A percentile compares a stretch with the other conserved stretches of the same genome.
Conservation (phyloP, 2,888 invertebrate species). For the Sepioteuthis lessoniana region DNA sequence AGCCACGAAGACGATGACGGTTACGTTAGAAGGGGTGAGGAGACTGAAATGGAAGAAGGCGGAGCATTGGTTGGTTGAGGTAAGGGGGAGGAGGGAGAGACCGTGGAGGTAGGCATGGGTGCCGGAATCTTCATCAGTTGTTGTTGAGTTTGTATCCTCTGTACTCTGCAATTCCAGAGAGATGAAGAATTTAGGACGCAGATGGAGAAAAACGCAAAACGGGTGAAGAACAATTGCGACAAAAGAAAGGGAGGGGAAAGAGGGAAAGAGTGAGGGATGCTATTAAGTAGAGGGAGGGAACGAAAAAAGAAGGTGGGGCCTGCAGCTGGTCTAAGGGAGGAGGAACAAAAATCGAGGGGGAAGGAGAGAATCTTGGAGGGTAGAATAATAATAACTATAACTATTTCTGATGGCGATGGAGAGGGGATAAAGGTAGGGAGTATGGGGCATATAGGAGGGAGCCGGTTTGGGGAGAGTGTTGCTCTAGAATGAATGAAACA, state of each 20-base stretch:
- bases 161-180: background rate
- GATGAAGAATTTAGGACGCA: background rate
- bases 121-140: background rate
- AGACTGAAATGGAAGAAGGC: no score
- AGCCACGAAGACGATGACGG: background rate
- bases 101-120: background rate
- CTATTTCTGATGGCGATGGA: no score
- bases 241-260: background rate
- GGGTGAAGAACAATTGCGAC: background rate
- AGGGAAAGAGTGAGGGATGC: background rate
- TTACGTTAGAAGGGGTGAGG: background rate
- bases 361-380: no score
- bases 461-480: no score
- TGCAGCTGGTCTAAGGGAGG: no score
- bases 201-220: background rate
- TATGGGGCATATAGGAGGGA: background rate
- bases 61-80: background rate
- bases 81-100: background rate
- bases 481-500: no score
- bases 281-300: no score
- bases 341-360: no score
- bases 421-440: background rate
- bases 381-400: no score
- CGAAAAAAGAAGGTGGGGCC: no score
- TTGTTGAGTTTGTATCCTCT: background rate